These are phyloP conservation scores for Plebejus anna DNA, from an alignment of 2,888 invertebrate genomes.

Conservation along the genomic window DNA sequence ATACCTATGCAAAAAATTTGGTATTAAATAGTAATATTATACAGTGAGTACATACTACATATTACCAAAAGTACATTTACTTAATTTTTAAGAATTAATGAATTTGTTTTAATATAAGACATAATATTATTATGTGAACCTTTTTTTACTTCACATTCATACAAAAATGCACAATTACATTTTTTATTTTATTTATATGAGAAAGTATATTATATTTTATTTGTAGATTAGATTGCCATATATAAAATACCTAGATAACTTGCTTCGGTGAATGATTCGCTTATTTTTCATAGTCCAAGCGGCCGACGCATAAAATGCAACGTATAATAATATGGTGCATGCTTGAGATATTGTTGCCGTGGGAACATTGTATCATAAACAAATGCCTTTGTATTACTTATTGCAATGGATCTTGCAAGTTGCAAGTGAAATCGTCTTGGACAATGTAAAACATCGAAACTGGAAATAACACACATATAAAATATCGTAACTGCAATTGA, in stretches of 20 bases:
- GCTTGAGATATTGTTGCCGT: slow-evolving; percentile 26
- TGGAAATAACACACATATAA: background rate
- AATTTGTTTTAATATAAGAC: no score
- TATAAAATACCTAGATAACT: background rate
- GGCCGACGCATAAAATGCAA: slow-evolving; percentile 22
- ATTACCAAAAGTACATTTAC: no score
- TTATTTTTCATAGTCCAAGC: slow-evolving; percentile 12
- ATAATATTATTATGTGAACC: no score
- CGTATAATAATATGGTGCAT: slow-evolving; percentile 26
- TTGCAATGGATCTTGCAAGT: slow-evolving; percentile 11
- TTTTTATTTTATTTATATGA: background rate
- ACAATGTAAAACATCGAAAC: background rate
- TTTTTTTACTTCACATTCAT: no score
- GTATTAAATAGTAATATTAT: no score
- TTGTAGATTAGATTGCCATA: background rate
- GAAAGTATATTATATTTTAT: background rate
- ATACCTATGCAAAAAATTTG: no score
- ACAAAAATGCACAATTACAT: no score
- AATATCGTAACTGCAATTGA: background rate
- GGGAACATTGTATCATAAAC: slow-evolving; percentile 19
- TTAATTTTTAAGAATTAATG: no score
- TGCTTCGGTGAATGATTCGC: slow-evolving; percentile 3
- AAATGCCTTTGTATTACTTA: slow-evolving; percentile 15
- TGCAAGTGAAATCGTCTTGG: background rate
- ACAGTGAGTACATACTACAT: no score